Base-by-base conservation (phyloP, 2,888 invertebrate species). In the Amblyjoppa proteus region DNA sequence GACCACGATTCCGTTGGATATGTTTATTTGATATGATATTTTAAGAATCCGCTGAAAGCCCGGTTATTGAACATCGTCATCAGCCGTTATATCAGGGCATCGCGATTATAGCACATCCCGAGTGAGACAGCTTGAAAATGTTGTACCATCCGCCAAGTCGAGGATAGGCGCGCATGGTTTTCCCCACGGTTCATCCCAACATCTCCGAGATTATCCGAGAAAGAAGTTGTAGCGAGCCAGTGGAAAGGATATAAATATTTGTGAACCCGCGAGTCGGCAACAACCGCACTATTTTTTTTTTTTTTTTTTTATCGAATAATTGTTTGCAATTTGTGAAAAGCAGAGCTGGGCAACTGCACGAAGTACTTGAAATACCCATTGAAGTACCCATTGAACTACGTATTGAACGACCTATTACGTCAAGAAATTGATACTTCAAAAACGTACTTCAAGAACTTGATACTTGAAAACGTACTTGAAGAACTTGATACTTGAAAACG, bases 11-110 rank as follows among this genome's bases (percentile, higher is more conserved):
- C 45, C 25, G 9, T 78, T 56, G 58, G 41, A 79, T 51, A 61
- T 49, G 49, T 51, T 13, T 71, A 28, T 45, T 70, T 9, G 6
- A 34, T 53, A 70, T 45, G 78, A 61, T 79, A 79, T 79, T 79
- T 79, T 70, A 79, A 79, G 78, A 79, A 79, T 28, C 49, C 20
- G 69, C 49, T 45, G 69, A 70, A 70, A 79, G 61, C 58, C 70
- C 70, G 70, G 58, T 58, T 25, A 70, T 49, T 41, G 58, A 64
- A 70, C 34, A 49, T 61, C 78, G 78, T 79, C 71, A 79, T 79
- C 70, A 45, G 20, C 71, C 51, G 71, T 71, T 79, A 71, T 71
- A 79, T 61, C 78, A 64, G 69, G 28, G 5, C 45, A 13, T 68
- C 64, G 70, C 49, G 56, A 20, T 49, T 34, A 71, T 49, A 61